Percentiles rank a stretch among this genome's conserved stretches.
phyloP scores from a whole-genome alignment of 2,888 invertebrate species.

The Zaprionus obscuricornis region DNA sequence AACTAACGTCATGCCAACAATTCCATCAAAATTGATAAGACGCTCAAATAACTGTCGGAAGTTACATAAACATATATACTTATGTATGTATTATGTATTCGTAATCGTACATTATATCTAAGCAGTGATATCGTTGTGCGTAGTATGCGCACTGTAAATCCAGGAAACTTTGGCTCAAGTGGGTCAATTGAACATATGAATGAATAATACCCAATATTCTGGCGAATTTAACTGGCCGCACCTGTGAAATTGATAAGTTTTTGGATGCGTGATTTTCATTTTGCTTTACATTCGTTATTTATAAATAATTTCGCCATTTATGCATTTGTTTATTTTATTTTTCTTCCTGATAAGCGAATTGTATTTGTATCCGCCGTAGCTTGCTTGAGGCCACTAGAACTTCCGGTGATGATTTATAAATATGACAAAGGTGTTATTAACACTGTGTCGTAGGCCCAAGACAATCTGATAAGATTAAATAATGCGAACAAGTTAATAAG shows the following conservation, averaged over 20 bases:
- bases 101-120: no score
- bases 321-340: constrained; percentile 18
- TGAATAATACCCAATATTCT: constrained; percentile 57
- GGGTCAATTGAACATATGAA: constrained; percentile 13
- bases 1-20: no score
- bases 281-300: constrained; percentile 50
- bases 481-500: constrained; percentile 26
- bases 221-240: constrained; percentile 31
- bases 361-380: constrained; percentile 21
- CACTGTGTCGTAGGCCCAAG: constrained; percentile 59
- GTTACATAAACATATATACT: no score
- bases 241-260: constrained; percentile 41
- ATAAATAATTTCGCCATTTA: constrained; percentile 43
- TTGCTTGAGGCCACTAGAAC: constrained; percentile 30
- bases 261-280: constrained; percentile 16
- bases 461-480: constrained; percentile 56
- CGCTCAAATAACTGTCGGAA: no score
- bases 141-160: no score
- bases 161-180: constrained; percentile 22
- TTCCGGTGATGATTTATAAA: constrained; percentile 67
- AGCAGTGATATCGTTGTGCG: no score
- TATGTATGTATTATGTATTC: no score
- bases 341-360: constrained; percentile 39
- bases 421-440: constrained; percentile 33
- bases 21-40: no score